phyloP scores from a whole-genome alignment of 2,113 vertebrate genomes.

The crab-eating macaque (Macaca fascicularis) region DNA sequence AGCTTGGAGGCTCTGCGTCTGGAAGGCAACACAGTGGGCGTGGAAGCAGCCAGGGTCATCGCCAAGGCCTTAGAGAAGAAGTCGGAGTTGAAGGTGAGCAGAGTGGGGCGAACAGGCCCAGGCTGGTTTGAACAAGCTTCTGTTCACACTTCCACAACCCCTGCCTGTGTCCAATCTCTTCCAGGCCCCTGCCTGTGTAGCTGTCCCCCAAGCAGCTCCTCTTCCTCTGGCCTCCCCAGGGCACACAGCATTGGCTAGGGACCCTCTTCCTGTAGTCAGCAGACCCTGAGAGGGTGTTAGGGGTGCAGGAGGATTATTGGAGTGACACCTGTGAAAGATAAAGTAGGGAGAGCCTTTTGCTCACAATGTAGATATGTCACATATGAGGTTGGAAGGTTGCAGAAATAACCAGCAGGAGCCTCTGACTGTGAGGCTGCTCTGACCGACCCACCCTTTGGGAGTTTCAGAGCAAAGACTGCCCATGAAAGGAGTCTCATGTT shows the following conservation, averaged over 20 bases:
- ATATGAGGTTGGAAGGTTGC: background rate
- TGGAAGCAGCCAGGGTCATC: conserved; percentile 95
- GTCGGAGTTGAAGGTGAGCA: conserved; percentile 91
- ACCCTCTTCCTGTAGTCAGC: background rate
- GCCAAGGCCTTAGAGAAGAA: conserved; percentile 95
- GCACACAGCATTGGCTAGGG: background rate
- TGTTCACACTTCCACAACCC: fast-evolving
- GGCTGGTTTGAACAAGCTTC: background rate
- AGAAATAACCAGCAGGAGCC: no score
- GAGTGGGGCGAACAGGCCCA: background rate
- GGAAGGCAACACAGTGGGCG: conserved; percentile 96
- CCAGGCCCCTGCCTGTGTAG: background rate
- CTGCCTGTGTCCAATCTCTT: background rate
- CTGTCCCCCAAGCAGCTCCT: fast-evolving
- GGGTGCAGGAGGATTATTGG: background rate
- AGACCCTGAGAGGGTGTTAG: background rate
- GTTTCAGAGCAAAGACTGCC: background rate
- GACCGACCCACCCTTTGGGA: fast-evolving
- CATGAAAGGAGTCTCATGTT: fast-evolving
- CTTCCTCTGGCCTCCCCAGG: background rate
- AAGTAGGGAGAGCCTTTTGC: background rate
- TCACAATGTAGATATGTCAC: fast-evolving
- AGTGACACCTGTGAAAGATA: background rate
- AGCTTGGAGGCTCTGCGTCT: conserved; percentile 92
- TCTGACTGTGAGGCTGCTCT: background rate